These are phyloP conservation scores for Lepisosteus oculatus DNA, from an alignment of 2,113 vertebrate genomes.

Conservation along the genomic window DNA sequence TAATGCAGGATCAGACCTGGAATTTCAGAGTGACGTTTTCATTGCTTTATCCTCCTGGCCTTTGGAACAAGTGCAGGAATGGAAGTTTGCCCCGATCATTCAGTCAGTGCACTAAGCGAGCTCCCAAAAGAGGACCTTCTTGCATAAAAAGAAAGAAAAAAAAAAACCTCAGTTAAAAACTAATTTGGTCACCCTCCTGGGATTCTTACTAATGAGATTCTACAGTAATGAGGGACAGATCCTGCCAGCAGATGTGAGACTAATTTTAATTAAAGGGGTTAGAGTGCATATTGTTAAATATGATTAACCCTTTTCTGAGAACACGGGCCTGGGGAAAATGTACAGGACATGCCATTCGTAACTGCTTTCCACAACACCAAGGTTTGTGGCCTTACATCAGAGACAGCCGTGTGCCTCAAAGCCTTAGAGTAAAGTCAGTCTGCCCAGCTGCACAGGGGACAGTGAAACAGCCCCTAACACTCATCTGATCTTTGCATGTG, in stretches of 20 bases:
- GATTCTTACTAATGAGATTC: slow-evolving; percentile 62
- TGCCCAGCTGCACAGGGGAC: not conserved
- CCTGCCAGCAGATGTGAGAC: slow-evolving; percentile 66
- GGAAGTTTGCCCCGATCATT: no score
- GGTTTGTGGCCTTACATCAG: slow-evolving; percentile 50
- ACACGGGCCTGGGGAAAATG: slow-evolving; percentile 33
- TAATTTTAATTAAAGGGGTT: slow-evolving; percentile 69
- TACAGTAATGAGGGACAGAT: slow-evolving; percentile 71
- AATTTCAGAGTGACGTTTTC: no score
- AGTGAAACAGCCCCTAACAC: no score
- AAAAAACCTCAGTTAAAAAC: slow-evolving; percentile 57
- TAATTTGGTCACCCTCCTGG: slow-evolving; percentile 45
- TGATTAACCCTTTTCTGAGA: slow-evolving; percentile 63
- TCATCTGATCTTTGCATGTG: not conserved
- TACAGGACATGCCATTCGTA: slow-evolving; percentile 16
- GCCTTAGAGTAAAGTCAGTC: slow-evolving; percentile 23
- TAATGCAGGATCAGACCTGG: no score
- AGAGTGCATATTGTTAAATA: slow-evolving; percentile 68
- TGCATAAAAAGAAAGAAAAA: slow-evolving; percentile 48
- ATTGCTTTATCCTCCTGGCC: not conserved
- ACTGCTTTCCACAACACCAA: slow-evolving; percentile 31
- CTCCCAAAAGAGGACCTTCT: slow-evolving; percentile 62
- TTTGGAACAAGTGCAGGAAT: not conserved
- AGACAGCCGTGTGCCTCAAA: slow-evolving; percentile 42
- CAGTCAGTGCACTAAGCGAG: slow-evolving; percentile 41